Conservation (phyloP, 2,797 vertebrate species). For the Hoplostethus mediterraneus region DNA sequence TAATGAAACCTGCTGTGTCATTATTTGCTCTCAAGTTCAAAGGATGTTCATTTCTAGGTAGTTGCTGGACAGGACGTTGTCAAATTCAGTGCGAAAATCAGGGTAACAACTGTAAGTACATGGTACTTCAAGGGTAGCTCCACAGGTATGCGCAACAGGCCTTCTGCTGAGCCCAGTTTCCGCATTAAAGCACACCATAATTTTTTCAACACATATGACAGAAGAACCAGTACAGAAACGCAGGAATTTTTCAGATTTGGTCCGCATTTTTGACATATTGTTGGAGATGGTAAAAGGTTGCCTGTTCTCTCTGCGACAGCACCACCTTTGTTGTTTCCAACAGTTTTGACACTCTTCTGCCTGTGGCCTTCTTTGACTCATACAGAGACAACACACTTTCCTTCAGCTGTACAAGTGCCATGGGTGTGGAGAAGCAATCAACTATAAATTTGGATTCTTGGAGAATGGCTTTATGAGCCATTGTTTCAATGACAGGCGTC, state of each 20-base stretch:
- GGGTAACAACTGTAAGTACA: conserved; percentile 46
- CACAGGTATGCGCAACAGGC: conserved; percentile 45
- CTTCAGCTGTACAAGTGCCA: conserved; percentile 10
- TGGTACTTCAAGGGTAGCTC: conserved; percentile 45
- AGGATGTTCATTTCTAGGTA: conserved; percentile 46
- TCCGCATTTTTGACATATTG: conserved; percentile 51
- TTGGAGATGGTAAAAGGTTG: conserved; percentile 39
- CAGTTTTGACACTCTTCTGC: conserved; percentile 42
- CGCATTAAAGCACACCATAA: conserved; percentile 41
- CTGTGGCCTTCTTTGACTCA: conserved; percentile 39
- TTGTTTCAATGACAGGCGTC: conserved; percentile 37
- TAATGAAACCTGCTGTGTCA: too few relatives aligned
- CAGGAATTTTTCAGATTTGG: conserved; percentile 30
- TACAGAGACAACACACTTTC: conserved; percentile 49
- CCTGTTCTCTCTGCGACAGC: conserved; percentile 38
- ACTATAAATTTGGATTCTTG: conserved; percentile 51
- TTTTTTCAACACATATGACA: too few relatives aligned
- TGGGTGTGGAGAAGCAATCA: conserved; percentile 50
- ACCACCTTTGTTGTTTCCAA: conserved; percentile 36
- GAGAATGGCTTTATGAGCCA: conserved; percentile 48
- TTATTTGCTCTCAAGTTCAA: conserved; percentile 9
- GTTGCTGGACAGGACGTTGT: conserved; percentile 43
- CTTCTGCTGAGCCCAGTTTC: conserved; percentile 55
- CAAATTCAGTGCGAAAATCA: conserved; percentile 46
- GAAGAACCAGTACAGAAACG: conserved; percentile 37